Evolutionary conservation across 1,140 invertebrate species (phyloP).

Genomic region (Trypoxylus dichotomus): DNA sequence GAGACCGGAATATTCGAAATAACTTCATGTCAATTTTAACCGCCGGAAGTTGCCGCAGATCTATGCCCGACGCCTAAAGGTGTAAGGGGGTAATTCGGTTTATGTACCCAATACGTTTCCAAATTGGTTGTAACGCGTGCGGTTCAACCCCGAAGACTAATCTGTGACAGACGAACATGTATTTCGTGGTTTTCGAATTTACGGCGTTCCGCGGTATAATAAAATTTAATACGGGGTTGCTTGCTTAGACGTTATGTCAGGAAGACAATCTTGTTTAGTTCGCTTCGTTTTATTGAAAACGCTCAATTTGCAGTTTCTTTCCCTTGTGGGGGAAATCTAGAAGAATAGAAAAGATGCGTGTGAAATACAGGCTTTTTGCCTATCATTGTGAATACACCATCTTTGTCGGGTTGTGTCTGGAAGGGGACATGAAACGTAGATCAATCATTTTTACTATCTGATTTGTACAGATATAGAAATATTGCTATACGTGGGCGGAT

Average conservation of each 20-base stretch:
- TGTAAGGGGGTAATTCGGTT: not conserved
- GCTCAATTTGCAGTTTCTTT: no score
- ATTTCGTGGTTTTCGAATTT: conserved; percentile 2
- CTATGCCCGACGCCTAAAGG: not conserved
- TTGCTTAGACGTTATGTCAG: not conserved
- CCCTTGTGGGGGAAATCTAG: no score
- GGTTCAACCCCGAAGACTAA: not conserved
- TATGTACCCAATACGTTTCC: not conserved
- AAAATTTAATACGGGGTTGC: not conserved
- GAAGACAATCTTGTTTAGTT: not conserved
- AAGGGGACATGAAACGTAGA: no score
- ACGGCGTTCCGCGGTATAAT: not conserved
- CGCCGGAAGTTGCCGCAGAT: not conserved
- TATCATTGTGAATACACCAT: no score
- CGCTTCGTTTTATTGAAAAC: no score
- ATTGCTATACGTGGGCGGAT: no score
- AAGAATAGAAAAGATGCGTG: no score
- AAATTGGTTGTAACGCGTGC: not conserved
- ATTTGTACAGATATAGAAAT: no score
- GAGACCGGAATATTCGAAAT: not conserved
- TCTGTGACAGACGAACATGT: not conserved
- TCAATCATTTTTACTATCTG: no score
- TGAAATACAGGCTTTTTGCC: no score
- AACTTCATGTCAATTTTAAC: not conserved
- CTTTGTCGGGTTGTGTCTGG: no score